Evolutionary conservation across 1,140 invertebrate genomes (phyloP), one percentile per base, ranked within the genome.

Genomic region (Papilio glaucus): DNA sequence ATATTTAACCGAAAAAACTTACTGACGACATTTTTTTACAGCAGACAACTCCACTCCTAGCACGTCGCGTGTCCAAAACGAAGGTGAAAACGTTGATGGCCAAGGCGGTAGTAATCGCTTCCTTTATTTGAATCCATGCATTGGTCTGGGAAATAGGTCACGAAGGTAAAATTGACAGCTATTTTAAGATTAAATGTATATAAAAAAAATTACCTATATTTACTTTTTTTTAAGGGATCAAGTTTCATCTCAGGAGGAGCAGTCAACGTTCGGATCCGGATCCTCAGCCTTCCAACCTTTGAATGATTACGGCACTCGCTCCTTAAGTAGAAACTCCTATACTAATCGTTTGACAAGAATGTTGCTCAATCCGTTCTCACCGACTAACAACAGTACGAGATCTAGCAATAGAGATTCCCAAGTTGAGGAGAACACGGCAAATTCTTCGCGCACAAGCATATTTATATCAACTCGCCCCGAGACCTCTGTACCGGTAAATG

Each of bases 211-310:
- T 26, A 53, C n/a, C 41, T 69, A 63, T 42, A 65, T 63, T 39
- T 38, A 57, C 29, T 65, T 53, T 73, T 61, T 82, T 84, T 73
- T 72, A 57, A 89, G 87, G 76, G 79, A 76, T 74, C 77, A 79
- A 75, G 80, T 79, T 41, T 72, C 73, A 29, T 41, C 77, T 6
- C 78, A 76, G 42, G 79, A 75, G 63, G 83, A 86, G 61, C 80
- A 79, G 69, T 82, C 84, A 0, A 68, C 76, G 15, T 89, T 92
- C 73, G 86, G 87, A 60, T 90, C 88, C 4, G 79, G 85, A 72
- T 81, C 88, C 2, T 93, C 91, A 8, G 89, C 90, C 62, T 93
- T 93, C 74, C 88, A 91, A 72, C 90, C 88, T 0, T 72, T 93
- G 6, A 83, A 72, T 26, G 86, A 88, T 21, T 72, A 39, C 37